Evolutionary conservation across 2,113 vertebrate species (phyloP), one percentile per base, ranked within the genome.

Genomic region (Garra rufa): DNA sequence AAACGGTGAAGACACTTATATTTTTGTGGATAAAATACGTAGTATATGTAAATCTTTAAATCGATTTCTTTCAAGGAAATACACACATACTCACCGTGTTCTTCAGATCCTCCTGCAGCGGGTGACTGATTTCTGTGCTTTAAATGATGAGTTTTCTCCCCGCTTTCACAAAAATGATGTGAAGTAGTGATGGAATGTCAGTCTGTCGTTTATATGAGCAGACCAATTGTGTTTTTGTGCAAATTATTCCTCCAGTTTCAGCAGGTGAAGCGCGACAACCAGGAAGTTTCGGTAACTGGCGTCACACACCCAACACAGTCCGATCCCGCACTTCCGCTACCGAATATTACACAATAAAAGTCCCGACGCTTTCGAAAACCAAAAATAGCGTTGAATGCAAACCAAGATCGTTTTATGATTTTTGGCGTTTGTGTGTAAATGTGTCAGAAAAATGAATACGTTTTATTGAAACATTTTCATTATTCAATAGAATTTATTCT

Each of bases 391-490:
- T 4, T 1, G 3, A 30, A 63, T 1, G 17, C 15, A 65, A 19
- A 21, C 28, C 9, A 9, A 67, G 15, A 9, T 67, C 3, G 0
- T 3, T 67, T 4, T 1, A 14, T 24, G n/a, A 11, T 59, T 59
- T 14, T 0, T 2, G n/a, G n/a, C 52, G 19, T 57, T 21, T 57
- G 9, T 4, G 9, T 59, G n/a, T 59, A 61, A 61, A 13, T 2
- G 5, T 61, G 4, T 61, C 11, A 14, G 9, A 2, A 9, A 9
- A 10, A 59, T 24, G 6, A 1, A 1, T 61, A 0, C 0, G 13
- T 61, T 26, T 61, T 26, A 61, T 61, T 61, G 1, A 61, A 28
- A 61, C 24, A 4, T 14, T 3, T 14, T 13, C 0, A 4, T 26
- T 59, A 10, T 13, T 61, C 11, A 61, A 5, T 61, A 10, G 14